Base-by-base conservation (phyloP, 2,888 invertebrate genomes). In the Diarsia mendica region DNA sequence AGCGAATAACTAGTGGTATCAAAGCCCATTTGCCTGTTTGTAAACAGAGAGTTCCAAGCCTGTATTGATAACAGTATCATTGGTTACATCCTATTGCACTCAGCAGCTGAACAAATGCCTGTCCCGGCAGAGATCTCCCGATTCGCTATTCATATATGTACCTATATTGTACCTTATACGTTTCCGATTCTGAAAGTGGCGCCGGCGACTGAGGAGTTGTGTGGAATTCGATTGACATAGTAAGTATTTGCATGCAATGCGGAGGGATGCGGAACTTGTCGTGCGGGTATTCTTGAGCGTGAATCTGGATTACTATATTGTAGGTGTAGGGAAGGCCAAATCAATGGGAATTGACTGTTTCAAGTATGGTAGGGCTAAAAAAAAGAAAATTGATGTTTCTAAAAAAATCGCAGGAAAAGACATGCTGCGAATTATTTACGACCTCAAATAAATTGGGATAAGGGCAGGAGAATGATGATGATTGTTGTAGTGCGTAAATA, bases 181-280 rank as follows among this genome's bases (percentile, higher is more conserved):
- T n/a, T 48, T 63, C 46, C 5, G 8, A 61, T 48, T 33, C 10
- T 60, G 44, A 49, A 66, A 60, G 2, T 33, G n/a, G 44, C 15
- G 15, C 23, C 18, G 5, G 20, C n/a, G 3, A 44, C 18, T 28
- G 23, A 67, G 20, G 53, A 67, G 20, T 76, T 46, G 23, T 51
- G 67, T 53, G 51, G 23, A 46, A 63, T 53, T 63, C 48, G n/a
- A 48, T 18, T 61, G 46, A 23, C 61, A 28, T 76, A 48, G 51
- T 28, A 28, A 58, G 55, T 58, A 49, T 67, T 13, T 53, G 23
- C 39, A 51, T 23, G n/a, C 44, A 33, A 67, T 61, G 67, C 23
- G 9, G 33, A 53, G n/a, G 33, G 23, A 67, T 61, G 67, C 23
- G 9, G 33, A 53, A 10, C 10, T n/a, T 39, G 9, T 51, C 13